Base-by-base conservation (phyloP, 2,888 invertebrate genomes). In the Parnassius apollo region DNA sequence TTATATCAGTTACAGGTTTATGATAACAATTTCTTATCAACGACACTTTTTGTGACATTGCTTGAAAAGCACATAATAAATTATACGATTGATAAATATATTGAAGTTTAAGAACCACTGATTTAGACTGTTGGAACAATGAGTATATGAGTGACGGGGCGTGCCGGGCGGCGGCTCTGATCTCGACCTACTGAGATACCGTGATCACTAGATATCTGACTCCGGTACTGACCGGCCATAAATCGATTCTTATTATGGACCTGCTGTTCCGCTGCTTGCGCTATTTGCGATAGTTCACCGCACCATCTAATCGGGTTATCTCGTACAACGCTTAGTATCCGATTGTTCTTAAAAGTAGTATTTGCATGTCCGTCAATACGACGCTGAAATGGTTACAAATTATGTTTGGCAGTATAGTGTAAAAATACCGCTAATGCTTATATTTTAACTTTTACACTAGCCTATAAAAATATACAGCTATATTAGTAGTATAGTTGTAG, bases 221-320 rank as follows among this genome's bases (percentile, higher is more conserved):
- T 57, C 48, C 59, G 60, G 65, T 67, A 83, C 83, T 84, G 80
- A 79, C 82, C 82, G 81, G 75, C 80, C 82, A 83, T 87, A 88
- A 90, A 87, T 88, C 85, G 83, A 81, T 79, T 81, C 83, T 84
- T 78, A 82, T 86, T 87, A 81, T 78, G 79, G 82, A 83, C 84
- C 80, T 83, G 86, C 79, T 80, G 77, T 83, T 87, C 81, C 78
- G 73, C 80, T 48, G 48, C 13, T 86, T 83, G 81, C 80, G 78
- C 82, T 79, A 81, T 77, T 73, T 78, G 75, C 75, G 77, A 78
- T 77, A 77, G 83, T 85, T 86, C 80, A 77, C 75, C 80, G 75
- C 81, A 73, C 76, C 85, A 85, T 86, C 85, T 86, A 86, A 86
- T 81, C 82, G 81, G 86, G 75, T 71, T 71, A 77, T 75, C 75